These are phyloP conservation scores for Pachypanchax playfairii DNA, from an alignment of 2,113 vertebrate genomes.

Conservation along the genomic window DNA sequence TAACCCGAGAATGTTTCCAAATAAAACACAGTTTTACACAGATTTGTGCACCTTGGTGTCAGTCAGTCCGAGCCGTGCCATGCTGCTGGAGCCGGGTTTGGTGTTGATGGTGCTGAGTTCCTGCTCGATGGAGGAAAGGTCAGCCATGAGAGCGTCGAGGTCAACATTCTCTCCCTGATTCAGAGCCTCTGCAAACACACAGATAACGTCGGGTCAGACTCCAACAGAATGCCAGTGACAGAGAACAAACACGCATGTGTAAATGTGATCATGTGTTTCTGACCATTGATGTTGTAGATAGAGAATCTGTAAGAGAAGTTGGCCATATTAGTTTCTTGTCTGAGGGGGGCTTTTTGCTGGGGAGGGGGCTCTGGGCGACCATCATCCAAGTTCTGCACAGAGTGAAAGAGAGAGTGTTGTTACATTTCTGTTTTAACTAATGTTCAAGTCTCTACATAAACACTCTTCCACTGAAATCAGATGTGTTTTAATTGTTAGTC, in stretches of 20 bases:
- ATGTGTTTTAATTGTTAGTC: background rate
- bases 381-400: conserved; percentile 89
- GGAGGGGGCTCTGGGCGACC: conserved; percentile 80
- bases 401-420: background rate
- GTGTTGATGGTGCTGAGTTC: conserved; percentile 90
- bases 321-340: conserved; percentile 95
- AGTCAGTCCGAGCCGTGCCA: conserved; percentile 76
- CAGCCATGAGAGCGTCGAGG: conserved; percentile 96
- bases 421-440: background rate
- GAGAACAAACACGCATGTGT: background rate
- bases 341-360: conserved; percentile 90
- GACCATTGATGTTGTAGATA: conserved; percentile 98
- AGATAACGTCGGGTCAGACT: background rate
- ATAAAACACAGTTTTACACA: too few species aligned
- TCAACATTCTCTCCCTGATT: conserved; percentile 96
- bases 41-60: conserved; percentile 68
- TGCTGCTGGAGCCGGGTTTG: conserved; percentile 80
- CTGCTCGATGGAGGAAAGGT: conserved; percentile 97
- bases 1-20: too few species aligned
- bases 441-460: background rate
- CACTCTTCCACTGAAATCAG: background rate
- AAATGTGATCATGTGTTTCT: conserved; percentile 26
- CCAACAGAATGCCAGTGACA: background rate
- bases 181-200: conserved; percentile 87
- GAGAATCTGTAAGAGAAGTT: conserved; percentile 99